Evolutionary conservation across 2,797 vertebrate genomes (phyloP).

Genomic region (Pogoniulus pusillus): DNA sequence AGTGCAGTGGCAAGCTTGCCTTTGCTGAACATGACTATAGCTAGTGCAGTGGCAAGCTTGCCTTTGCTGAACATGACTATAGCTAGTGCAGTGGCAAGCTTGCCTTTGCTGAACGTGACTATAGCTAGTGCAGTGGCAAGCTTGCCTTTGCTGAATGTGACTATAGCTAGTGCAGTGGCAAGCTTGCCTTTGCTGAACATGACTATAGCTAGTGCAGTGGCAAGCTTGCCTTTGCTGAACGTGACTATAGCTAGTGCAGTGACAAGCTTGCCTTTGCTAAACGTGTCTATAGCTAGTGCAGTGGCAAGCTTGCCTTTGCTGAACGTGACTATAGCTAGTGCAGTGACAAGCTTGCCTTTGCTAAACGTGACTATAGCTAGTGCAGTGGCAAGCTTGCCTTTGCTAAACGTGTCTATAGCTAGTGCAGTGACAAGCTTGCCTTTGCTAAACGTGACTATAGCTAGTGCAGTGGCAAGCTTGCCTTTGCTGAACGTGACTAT

Average conservation of each 20-base stretch:
- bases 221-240: slow-evolving; percentile 30
- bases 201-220: neutral
- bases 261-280: slow-evolving; percentile 23
- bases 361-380: neutral
- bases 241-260: neutral
- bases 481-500: neutral
- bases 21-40: neutral
- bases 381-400: neutral
- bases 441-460: neutral
- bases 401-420: neutral
- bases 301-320: slow-evolving; percentile 1
- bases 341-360: neutral
- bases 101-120: neutral
- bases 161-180: neutral
- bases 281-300: neutral
- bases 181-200: slow-evolving; percentile 21
- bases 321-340: neutral
- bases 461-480: neutral
- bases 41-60: neutral
- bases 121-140: neutral
- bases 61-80: neutral
- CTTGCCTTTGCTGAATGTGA: neutral
- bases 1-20: neutral
- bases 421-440: neutral
- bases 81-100: neutral